phyloP scores from a whole-genome alignment of 2,888 invertebrate genomes.

The Baccha elongata region DNA sequence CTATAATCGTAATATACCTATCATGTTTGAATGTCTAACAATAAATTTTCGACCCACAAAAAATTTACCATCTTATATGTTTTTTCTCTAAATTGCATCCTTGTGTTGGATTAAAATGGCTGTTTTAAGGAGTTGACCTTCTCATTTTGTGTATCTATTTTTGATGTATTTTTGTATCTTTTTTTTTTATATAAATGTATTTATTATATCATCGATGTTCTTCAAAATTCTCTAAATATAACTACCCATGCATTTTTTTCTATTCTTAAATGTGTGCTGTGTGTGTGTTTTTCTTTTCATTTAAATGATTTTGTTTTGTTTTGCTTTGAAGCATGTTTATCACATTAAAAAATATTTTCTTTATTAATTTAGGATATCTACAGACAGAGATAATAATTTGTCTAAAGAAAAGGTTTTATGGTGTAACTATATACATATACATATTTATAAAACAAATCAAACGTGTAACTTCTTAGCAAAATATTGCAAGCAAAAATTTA shows the following conservation, averaged over 20 bases:
- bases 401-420: too few relatives aligned
- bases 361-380: too few relatives aligned
- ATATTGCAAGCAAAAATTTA: too few relatives aligned
- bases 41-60: too few relatives aligned
- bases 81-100: not conserved
- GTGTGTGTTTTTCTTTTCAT: constrained; percentile 8
- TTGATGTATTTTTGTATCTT: constrained; percentile 26
- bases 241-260: constrained; percentile 1
- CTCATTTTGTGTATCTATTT: not conserved
- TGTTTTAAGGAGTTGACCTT: constrained; percentile 10
- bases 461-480: too few relatives aligned
- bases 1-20: too few relatives aligned
- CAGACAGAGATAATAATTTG: too few relatives aligned
- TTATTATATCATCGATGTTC: constrained; percentile 13
- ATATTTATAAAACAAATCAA: too few relatives aligned
- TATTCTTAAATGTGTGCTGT: constrained; percentile 18
- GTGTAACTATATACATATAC: too few relatives aligned
- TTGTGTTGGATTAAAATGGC: not conserved
- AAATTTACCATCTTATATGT: too few relatives aligned
- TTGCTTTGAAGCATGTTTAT: constrained; percentile 44
- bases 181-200: constrained; percentile 30
- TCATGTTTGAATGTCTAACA: too few relatives aligned
- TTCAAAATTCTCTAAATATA: constrained; percentile 23
- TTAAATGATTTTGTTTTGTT: not conserved
- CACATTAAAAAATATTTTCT: too few relatives aligned